Conservation (phyloP, 2,113 vertebrate genomes). For the Caretta caretta region DNA sequence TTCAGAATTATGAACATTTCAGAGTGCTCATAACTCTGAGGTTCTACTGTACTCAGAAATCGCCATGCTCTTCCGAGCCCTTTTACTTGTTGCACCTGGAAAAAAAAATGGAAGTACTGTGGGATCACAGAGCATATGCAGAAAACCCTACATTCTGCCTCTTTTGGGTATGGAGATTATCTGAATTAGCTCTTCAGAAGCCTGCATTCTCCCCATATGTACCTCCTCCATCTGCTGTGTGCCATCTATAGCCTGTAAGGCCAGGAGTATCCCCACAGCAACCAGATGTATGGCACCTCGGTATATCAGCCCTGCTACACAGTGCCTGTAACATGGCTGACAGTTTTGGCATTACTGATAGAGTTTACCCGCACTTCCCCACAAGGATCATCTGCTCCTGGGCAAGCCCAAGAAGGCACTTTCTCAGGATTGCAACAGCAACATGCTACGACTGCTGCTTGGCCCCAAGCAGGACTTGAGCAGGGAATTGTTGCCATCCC, state of each 20-base stretch:
- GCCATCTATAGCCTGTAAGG: background rate
- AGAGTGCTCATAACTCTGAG: background rate
- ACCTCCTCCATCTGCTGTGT: background rate
- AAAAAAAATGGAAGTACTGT: background rate
- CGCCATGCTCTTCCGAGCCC: background rate
- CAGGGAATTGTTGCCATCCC: background rate
- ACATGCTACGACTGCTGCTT: background rate
- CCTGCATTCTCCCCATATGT: background rate
- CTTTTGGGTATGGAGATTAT: background rate
- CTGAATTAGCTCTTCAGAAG: background rate
- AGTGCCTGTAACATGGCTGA: background rate
- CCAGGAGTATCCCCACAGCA: background rate
- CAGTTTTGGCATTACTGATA: background rate
- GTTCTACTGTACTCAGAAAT: background rate
- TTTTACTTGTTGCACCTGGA: background rate
- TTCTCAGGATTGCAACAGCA: background rate
- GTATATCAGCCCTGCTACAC: background rate
- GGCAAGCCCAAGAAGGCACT: background rate
- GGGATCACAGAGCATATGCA: background rate
- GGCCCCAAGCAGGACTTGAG: constrained; percentile 1
- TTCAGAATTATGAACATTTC: too few species aligned
- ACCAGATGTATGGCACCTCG: background rate
- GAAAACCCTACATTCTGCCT: background rate
- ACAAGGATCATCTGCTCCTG: background rate
- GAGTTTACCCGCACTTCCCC: background rate